Percentiles rank a stretch among this genome's conserved stretches.
These are phyloP conservation scores for Triops longicaudatus DNA, from an alignment of 1,140 invertebrate genomes.

Conservation along the genomic window DNA sequence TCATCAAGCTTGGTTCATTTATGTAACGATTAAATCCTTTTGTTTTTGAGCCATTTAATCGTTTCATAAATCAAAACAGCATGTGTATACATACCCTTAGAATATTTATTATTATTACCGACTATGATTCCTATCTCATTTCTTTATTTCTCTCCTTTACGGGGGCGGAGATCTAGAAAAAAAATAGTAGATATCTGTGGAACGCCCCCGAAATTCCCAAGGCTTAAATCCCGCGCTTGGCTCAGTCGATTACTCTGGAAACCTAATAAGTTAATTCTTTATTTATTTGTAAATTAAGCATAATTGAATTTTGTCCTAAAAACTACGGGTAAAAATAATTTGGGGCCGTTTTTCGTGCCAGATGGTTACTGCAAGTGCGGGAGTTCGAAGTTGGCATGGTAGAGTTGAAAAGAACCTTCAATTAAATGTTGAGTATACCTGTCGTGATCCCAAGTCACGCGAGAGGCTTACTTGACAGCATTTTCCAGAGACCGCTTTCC, in stretches of 20 bases:
- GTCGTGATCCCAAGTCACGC: background rate
- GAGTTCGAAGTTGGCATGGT: background rate
- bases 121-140: constrained; percentile 2
- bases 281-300: background rate
- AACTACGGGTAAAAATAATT: background rate
- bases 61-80: background rate
- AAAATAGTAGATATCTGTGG: background rate
- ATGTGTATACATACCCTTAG: background rate
- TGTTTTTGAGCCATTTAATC: background rate
- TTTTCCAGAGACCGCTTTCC: constrained; percentile 1
- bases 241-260: background rate
- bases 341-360: background rate
- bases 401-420: background rate
- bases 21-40: background rate
- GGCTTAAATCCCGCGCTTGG: background rate
- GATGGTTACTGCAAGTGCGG: background rate
- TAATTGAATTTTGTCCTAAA: background rate
- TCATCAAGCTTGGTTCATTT: background rate
- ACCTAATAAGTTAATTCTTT: background rate
- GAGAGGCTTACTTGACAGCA: constrained; percentile 10
- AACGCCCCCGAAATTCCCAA: background rate
- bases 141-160: background rate
- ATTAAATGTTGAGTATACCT: constrained; percentile 8
- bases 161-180: background rate
- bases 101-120: background rate